These are phyloP conservation scores for Microcebus ravelobensis DNA, from an alignment of 2,113 vertebrate genomes.

Conservation along the genomic window DNA sequence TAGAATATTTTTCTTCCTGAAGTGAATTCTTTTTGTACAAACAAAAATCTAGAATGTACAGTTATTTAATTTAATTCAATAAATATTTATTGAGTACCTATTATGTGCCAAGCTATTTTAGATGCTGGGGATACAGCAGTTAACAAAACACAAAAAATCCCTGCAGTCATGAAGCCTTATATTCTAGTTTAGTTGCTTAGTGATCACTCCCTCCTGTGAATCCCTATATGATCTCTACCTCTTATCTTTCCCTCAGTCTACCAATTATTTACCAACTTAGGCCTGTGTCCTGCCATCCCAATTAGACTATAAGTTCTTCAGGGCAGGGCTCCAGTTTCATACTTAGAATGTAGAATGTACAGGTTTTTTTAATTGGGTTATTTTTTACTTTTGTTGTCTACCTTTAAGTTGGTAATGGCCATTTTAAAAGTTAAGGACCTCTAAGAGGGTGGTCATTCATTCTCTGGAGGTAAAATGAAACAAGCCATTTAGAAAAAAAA, in stretches of 20 bases:
- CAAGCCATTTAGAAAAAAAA: not conserved
- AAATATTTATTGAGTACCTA: conserved; percentile 15
- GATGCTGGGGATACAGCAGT: not conserved
- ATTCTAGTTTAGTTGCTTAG: not conserved
- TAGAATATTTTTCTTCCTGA: conserved; percentile 47
- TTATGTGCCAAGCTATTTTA: not conserved
- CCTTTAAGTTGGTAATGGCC: conserved; percentile 31
- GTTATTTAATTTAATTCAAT: not conserved
- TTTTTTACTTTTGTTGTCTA: conserved; percentile 14
- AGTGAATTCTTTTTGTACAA: conserved; percentile 41
- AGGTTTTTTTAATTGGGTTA: not conserved
- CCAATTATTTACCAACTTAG: not conserved
- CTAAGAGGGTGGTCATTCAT: conserved; percentile 48
- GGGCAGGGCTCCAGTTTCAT: not conserved
- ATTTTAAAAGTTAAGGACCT: conserved; percentile 17
- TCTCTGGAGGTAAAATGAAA: conserved; percentile 58
- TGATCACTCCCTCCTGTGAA: not conserved
- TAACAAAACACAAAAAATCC: not conserved
- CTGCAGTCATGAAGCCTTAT: not conserved
- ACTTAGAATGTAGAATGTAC: not conserved
- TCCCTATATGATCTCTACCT: not conserved
- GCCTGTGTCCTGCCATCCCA: not conserved
- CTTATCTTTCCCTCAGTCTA: not conserved
- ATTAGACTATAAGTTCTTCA: not conserved
- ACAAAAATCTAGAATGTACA: conserved; percentile 31